Base-by-base conservation (phyloP, 2,888 invertebrate genomes). In the Pheosia tremula region DNA sequence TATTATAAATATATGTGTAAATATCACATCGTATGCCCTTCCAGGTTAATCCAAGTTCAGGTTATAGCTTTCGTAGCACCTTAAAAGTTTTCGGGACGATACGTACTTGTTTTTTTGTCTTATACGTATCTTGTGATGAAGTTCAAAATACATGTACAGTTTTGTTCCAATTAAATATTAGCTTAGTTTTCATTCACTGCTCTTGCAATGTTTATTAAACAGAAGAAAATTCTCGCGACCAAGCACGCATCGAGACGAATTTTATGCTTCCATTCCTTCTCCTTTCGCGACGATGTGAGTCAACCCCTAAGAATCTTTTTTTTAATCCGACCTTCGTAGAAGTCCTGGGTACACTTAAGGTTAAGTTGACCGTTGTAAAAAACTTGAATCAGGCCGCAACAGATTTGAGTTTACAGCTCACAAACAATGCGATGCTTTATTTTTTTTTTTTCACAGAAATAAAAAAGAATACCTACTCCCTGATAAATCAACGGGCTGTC, bases 401-500 rank as follows among this genome's bases (percentile, higher is more conserved):
- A 52, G 8, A 24, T 52, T 24, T 52, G 36, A 24, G 36, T 52
- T 52, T 52, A 4, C 3, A 3, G 1, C 36, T 24, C 52, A 7
- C 53, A 37, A 38, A 24, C 24, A 11, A 53, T 37, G 8, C 24
- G 50, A 53, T 8, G 37, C 37, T 37, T 37, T 10, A 53, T 37
- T 8, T 11, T 53, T 53, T 24, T 75, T 73, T 79, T 74, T 63
- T 62, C 55, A 59, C 37, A 37, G 24, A 59, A 68, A 73, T 71
- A 74, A 71, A 84, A 81, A 81, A 83, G 81, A 77, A 77, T 79
- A 77, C 84, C 81, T 82, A 78, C 80, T 82, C 71, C 64, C 72
- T 82, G 82, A 89, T 90, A 92, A 92, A 91, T 91, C 91, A 91
- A 87, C 87, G 81, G 77, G 65, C 75, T 74, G 67, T 79, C 83